A percentile compares a stretch with the other conserved stretches of the same genome.
These are phyloP conservation scores for Lytechinus variegatus DNA, from an alignment of 35 echinoderm and acorn worm genomes.

Conservation along the genomic window DNA sequence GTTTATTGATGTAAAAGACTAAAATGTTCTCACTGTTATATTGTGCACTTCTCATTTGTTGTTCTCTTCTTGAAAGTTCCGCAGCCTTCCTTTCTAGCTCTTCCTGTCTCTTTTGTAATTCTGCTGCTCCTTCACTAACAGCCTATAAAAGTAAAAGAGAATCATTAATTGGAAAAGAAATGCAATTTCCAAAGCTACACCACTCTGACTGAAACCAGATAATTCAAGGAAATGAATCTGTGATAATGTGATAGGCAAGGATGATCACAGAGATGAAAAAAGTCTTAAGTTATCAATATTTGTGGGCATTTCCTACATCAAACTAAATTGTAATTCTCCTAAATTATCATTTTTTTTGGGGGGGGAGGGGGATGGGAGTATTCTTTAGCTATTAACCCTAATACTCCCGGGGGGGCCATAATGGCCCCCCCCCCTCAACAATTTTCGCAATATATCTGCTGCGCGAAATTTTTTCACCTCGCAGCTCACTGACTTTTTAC, in stretches of 20 bases:
- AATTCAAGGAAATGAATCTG: background rate
- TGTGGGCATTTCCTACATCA: too few species aligned
- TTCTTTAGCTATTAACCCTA: too few species aligned
- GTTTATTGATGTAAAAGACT: background rate
- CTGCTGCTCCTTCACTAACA: constrained; percentile 65
- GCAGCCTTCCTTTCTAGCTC: constrained; percentile 90
- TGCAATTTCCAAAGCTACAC: background rate
- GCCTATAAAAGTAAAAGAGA: constrained; percentile 49
- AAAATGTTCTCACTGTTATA: constrained; percentile 82
- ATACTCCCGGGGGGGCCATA: too few species aligned
- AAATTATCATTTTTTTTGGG: too few species aligned
- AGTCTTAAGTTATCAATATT: too few species aligned
- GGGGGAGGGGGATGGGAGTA: too few species aligned
- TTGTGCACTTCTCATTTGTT: constrained; percentile 90
- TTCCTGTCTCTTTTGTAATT: constrained; percentile 76
- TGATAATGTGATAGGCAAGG: background rate
- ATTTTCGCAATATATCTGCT: too few species aligned
- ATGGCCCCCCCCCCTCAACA: too few species aligned
- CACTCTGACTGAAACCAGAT: background rate
- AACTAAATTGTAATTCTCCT: too few species aligned
- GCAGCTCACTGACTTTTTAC: too few species aligned
- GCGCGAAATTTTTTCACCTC: too few species aligned
- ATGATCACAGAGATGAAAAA: too few species aligned
- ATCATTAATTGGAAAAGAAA: background rate
- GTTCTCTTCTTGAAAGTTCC: constrained; percentile 88